phyloP scores from a whole-genome alignment of 2,797 vertebrate genomes.

The Nyctibius grandis region DNA sequence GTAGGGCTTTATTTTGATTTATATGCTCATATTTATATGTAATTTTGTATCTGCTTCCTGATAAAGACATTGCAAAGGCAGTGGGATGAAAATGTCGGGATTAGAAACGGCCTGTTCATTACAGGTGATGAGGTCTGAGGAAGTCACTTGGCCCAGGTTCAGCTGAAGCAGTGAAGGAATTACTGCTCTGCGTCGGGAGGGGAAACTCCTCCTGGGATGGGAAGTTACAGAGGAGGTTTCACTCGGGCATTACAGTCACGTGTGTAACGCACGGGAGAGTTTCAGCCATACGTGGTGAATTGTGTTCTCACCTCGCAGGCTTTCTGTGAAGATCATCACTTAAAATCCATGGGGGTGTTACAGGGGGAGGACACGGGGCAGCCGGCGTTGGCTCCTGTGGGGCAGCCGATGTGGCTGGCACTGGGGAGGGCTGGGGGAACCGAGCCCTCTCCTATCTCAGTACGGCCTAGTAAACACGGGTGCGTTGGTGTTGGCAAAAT shows the following conservation, averaged over 20 bases:
- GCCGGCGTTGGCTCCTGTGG: neutral
- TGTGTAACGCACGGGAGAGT: neutral
- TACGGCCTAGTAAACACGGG: neutral
- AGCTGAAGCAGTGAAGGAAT: neutral
- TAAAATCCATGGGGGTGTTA: neutral
- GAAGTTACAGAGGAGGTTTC: neutral
- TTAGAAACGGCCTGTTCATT: neutral
- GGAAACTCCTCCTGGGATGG: neutral
- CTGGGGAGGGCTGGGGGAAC: neutral
- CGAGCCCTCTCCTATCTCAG: neutral
- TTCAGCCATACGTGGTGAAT: neutral
- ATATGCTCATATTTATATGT: neutral
- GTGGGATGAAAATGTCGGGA: neutral
- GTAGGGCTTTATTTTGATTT: neutral
- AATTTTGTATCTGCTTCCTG: neutral
- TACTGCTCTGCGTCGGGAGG: neutral
- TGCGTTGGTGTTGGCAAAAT: neutral
- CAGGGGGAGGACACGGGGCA: neutral
- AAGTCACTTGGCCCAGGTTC: neutral
- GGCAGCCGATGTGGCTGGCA: neutral
- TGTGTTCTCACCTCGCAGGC: neutral
- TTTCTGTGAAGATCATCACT: neutral
- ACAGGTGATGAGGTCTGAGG: neutral
- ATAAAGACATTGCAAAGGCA: neutral
- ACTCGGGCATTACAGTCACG: accelerated